Base-by-base conservation (phyloP, 2,888 invertebrate species). In the Rhodophaea formosa region DNA sequence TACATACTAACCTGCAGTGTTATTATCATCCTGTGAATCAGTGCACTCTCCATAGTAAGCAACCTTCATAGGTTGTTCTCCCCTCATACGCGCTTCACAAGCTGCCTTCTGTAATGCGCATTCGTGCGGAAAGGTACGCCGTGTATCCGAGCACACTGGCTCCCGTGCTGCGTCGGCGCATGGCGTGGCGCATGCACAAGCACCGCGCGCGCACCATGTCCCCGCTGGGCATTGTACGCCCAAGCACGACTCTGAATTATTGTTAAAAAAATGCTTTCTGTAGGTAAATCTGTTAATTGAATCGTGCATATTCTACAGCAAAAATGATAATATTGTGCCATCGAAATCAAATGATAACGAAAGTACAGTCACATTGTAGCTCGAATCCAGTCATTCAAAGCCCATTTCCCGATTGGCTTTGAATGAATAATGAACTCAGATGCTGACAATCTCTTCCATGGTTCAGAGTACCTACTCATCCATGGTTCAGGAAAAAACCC, bases 181-280 rank as follows among this genome's bases (percentile, higher is more conserved):
- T 63, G 94, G 93, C 56, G 94, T 93, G 0, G 96, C 95, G 80
- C 97, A 98, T 8, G 96, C 93, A 86, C 97, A 98, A 46, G 93
- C 91, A 1, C 97, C 97, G 43, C 95, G 95, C 63, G 96, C 95
- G 80, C 97, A 98, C 75, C 94, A 94, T 42, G 95, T 96, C 12
- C 96, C 97, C 71, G 93, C 93, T 66, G 95, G 95, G 81, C 97
- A 97, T 72, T 94, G 92, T 46, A 97, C 93, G 67, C 93, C 94
- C 65, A 93, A 92, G 82, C 97, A 97, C 61, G 95, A 92, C 86
- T 96, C 97, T 95, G 84, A 3, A 52, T 16, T 10, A 51, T 30
- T 39, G 12, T 44, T 12, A 32, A 30, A 30, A 30, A 57, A n/a
- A n/a, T n/a, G n/a, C n/a, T n/a, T n/a, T n/a, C n/a, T n/a, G n/a